A percentile compares a stretch with the other conserved stretches of the same genome.
These are phyloP conservation scores for Megalopta genalis DNA, from an alignment of 1,140 invertebrate genomes.

Conservation along the genomic window DNA sequence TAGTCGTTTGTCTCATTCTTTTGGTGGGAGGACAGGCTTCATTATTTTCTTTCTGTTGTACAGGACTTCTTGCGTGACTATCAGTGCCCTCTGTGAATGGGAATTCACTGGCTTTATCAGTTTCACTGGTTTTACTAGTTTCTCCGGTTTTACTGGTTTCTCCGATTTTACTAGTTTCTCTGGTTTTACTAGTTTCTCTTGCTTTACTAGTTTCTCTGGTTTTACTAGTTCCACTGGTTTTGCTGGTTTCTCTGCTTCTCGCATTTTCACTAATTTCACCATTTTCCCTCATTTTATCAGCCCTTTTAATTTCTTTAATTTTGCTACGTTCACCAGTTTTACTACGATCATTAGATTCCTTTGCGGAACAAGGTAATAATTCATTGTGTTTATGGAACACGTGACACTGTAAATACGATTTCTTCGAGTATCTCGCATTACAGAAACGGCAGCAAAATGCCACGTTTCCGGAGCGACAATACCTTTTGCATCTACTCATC, in stretches of 20 bases:
- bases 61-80: not conserved
- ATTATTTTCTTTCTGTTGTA: not conserved
- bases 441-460: conserved; percentile 30
- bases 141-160: no score
- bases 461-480: rapidly evolving
- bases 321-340: no score
- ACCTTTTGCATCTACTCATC: not conserved
- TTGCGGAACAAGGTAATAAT: not conserved
- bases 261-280: no score
- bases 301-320: no score
- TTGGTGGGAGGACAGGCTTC: not conserved
- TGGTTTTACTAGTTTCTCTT: no score
- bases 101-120: not conserved
- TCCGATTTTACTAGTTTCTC: no score
- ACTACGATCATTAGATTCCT: no score
- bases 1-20: conserved; percentile 36
- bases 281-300: no score
- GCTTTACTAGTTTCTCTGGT: not conserved
- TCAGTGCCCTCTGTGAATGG: not conserved
- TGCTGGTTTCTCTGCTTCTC: no score
- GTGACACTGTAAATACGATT: conserved; percentile 13
- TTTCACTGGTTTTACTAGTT: no score
- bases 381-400: conserved; percentile 24
- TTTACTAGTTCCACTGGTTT: no score
- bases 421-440: not conserved